A percentile compares a stretch with the other conserved stretches of the same genome.
Conservation (phyloP, 2,797 vertebrate species). For the Gastrophryne carolinensis region DNA sequence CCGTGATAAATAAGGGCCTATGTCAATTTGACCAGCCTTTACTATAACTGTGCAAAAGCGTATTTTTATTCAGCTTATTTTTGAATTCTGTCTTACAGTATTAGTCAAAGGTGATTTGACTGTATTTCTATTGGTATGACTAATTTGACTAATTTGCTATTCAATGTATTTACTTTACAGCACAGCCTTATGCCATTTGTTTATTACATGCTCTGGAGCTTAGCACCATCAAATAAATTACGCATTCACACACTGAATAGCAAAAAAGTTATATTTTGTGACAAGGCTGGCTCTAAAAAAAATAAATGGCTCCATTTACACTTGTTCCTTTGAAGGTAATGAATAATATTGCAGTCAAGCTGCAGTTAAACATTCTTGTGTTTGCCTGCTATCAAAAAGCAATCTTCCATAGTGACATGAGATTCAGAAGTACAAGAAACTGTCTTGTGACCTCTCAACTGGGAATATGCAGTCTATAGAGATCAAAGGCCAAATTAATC, state of each 20-base stretch:
- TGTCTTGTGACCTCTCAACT: too few relatives aligned
- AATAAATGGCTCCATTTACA: too few relatives aligned
- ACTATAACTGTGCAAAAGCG: not conserved
- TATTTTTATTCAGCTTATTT: not conserved
- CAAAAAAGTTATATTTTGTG: not conserved
- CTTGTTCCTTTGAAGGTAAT: too few relatives aligned
- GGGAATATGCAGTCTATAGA: too few relatives aligned
- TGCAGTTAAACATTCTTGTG: too few relatives aligned
- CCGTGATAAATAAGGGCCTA: too few relatives aligned
- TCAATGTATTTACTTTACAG: conserved; percentile 4
- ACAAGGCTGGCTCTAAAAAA: not conserved
- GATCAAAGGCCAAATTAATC: too few relatives aligned
- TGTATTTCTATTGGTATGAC: not conserved
- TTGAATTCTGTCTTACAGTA: not conserved
- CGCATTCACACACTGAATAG: not conserved
- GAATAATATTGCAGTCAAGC: too few relatives aligned
- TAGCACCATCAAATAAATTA: conserved; percentile 19
- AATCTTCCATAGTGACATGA: too few relatives aligned
- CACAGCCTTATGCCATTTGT: not conserved
- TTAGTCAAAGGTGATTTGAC: not conserved
- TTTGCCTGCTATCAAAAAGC: too few relatives aligned
- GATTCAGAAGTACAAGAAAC: too few relatives aligned
- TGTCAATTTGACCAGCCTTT: too few relatives aligned
- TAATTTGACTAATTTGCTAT: conserved; percentile 26
- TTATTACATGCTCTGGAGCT: conserved; percentile 7